Percentiles rank a stretch among this genome's conserved stretches.
These are phyloP conservation scores for Pemphredon lugubris DNA, from an alignment of 2,888 invertebrate genomes.

Conservation along the genomic window DNA sequence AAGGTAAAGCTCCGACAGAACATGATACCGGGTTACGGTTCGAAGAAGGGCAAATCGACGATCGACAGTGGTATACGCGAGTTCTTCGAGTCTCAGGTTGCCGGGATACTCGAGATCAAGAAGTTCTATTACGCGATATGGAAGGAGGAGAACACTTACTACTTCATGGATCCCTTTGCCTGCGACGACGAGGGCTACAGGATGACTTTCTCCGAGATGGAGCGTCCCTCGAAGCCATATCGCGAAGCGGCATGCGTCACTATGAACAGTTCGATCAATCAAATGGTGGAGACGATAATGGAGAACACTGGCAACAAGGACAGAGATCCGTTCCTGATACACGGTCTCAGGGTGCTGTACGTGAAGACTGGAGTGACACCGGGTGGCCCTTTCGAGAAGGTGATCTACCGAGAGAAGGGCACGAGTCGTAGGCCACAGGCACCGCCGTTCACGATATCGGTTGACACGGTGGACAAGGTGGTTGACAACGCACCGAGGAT, in stretches of 20 bases:
- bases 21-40: conserved; percentile 70
- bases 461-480: conserved; percentile 32
- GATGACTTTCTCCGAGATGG: conserved; percentile 21
- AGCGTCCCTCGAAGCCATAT: conserved; percentile 21
- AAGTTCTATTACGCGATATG: conserved; percentile 75
- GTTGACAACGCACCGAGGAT: conserved; percentile 68
- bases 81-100: conserved; percentile 66
- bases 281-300: conserved; percentile 71
- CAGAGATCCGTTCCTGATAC: conserved; percentile 74
- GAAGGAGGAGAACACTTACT: conserved; percentile 74
- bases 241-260: conserved; percentile 68
- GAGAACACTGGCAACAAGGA: conserved; percentile 73
- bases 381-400: conserved; percentile 64
- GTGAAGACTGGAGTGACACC: conserved; percentile 68
- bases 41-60: conserved; percentile 67
- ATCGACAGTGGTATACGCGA: conserved; percentile 68
- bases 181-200: conserved; percentile 75
- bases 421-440: conserved; percentile 70
- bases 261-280: conserved; percentile 75
- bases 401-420: conserved; percentile 74
- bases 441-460: conserved; percentile 1
- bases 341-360: conserved; percentile 73
- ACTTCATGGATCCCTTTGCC: conserved; percentile 75
- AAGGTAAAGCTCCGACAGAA: conserved; percentile 74
- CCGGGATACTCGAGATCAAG: conserved; percentile 74